Base-by-base conservation (phyloP, 2,113 vertebrate genomes). In the Pituophis catenifer region DNA sequence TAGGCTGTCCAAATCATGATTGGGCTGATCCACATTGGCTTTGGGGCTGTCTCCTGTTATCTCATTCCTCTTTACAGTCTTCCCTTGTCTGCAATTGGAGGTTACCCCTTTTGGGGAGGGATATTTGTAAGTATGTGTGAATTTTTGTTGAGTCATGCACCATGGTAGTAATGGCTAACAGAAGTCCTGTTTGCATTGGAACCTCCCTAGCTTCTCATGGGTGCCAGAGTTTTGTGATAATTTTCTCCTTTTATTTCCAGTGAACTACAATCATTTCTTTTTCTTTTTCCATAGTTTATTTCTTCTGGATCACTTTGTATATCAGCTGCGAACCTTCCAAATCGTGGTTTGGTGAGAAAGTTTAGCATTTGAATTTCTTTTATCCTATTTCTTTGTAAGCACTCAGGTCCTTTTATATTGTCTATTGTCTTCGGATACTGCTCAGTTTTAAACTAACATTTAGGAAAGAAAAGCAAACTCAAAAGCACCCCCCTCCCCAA, bases 141-240 rank as follows among this genome's bases (percentile, higher is more conserved):
- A n/a, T 70, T 70, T 15, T 4, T n/a, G 1, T 70, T 70, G 1
- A 70, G 62, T n/a, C 62, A 15, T n/a, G 62, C 29, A n/a, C 3
- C 12, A 70, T 70, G 0, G 26, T 12, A 62, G 0, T 62, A 29
- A 62, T 62, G 59, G 26, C 24, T 62, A 62, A 62, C 0, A 0
- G 24, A 57, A 58, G 19, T 58, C 0, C 2, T 8, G 19, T 58
- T 58, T 58, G 57, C 5, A 57, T 0, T 19, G 55, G 55, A 57
- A 0, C 5, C 17, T 57, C 0, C 0, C 55, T 57, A 0, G 17
- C 17, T 2, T 58, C 19, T 58, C 3, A 54, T 54, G 6, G 19
- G 19, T 8, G 57, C 17, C 55, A 57, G 5, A 0, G 0, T 58
- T 58, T 58, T 58, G 0, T 23, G 19, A 58, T 8, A 8, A 0